Base-by-base conservation (phyloP, 2,113 vertebrate genomes). In the Pyxicephalus adspersus region DNA sequence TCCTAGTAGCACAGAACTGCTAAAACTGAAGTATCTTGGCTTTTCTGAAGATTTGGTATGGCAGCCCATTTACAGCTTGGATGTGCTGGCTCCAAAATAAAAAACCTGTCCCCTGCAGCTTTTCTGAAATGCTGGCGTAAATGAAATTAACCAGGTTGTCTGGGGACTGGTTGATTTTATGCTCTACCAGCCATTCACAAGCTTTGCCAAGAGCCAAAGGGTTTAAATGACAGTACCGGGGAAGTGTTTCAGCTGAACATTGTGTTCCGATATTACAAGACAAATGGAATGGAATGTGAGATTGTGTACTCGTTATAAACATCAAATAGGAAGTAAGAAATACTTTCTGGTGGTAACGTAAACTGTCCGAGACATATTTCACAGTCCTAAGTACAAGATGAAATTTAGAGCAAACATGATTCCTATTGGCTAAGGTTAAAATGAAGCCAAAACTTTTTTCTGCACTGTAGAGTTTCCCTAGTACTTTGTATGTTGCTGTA, bases 81-180 rank as follows among this genome's bases (percentile, higher is more conserved):
- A 77, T 19, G 18, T 52, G 60, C 60, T 51, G 31, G 58, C 73
- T 63, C 29, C 9, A 25, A 45, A 45, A 45, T 52, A 51, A 70
- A 29, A 77, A 75, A 75, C 73, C 34, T 45, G 73, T 77, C 63
- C 72, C 20, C 78, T 28, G 57, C 77, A 63, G 66, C 55, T 71
- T 80, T 80, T 72, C 38, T 61, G 23, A 77, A 67, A 77, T 63
- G 66, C 63, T 66, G 67, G 55, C 57, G 57, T 71, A 72, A 72
- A 80, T 80, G 71, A 72, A 80, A 80, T 80, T 64, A 80, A 54
- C 57, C 67, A 64, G 72, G 57, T 72, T 60, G 66, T 71, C 78
- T 72, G 38, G 57, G 57, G 78, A 71, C 67, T 80, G 67, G 78
- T 80, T 80, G 57, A 80, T 80, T 80, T 80, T 80, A 45, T 80